These are phyloP conservation scores for Gymnosoma rotundatum DNA, from an alignment of 2,888 invertebrate species.

Conservation along the genomic window DNA sequence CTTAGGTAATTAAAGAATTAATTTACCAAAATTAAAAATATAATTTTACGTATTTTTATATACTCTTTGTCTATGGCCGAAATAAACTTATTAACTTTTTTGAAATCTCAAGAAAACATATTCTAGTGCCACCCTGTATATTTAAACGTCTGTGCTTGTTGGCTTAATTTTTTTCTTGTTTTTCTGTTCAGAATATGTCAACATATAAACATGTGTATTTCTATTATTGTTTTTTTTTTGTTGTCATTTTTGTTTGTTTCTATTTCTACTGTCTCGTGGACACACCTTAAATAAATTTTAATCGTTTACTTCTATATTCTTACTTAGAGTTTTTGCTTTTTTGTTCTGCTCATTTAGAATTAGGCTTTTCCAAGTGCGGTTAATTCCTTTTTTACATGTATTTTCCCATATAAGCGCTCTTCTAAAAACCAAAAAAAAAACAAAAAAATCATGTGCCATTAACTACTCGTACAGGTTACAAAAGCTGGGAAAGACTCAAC, in stretches of 20 bases:
- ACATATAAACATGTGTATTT: constrained; percentile 44
- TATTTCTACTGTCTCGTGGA: constrained; percentile 37
- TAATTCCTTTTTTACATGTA: not conserved
- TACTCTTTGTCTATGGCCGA: too few species aligned
- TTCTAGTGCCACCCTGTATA: not conserved
- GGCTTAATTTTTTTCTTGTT: not conserved
- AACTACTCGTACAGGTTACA: constrained; percentile 2
- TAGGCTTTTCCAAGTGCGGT: constrained; percentile 21
- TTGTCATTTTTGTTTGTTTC: constrained; percentile 37
- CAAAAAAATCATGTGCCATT: constrained; percentile 38
- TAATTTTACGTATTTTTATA: too few species aligned
- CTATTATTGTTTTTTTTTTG: constrained; percentile 30
- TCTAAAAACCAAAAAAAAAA: too few species aligned
- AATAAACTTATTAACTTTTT: too few species aligned
- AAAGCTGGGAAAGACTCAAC: not conserved
- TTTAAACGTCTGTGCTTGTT: not conserved
- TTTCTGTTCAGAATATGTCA: constrained; percentile 8
- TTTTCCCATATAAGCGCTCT: constrained; percentile 1
- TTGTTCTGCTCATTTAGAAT: constrained; percentile 48
- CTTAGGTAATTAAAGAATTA: too few species aligned
- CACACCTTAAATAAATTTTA: constrained; percentile 56
- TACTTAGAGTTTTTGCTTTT: not conserved
- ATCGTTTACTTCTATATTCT: constrained; percentile 24
- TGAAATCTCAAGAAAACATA: too few species aligned
- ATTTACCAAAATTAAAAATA: too few species aligned